Evolutionary conservation across 2,797 vertebrate genomes (phyloP), one percentile per base, ranked within the genome.

Genomic region (Sebastes minor): DNA sequence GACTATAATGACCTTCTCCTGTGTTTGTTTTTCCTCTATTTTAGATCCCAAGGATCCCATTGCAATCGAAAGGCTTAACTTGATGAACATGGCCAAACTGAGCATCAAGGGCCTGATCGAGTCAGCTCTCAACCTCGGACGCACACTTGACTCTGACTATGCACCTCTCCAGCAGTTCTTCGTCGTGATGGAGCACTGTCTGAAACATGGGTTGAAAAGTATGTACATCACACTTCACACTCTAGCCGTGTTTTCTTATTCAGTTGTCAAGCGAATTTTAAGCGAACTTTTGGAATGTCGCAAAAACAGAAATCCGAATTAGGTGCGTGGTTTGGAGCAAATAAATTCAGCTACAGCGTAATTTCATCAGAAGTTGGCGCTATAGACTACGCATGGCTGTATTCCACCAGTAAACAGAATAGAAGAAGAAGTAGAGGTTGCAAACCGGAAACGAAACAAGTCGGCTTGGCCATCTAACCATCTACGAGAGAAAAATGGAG

Each of bases 1-100:
- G 6, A 25, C 11, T 2, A 11, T 35, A 27, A 65, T 1, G 8
- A 35, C 7, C 4, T 7, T 20, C 55, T 25, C 5, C 14, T 30
- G n/a, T 33, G n/a, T 0, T 62, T 30, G 68, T 67, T 69, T 25
- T 12, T 16, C 23, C 16, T 62, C 53, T 67, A 12, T 27, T 83
- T 56, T 12, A 99, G 99, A 99, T 95, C 98, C 98, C 10, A 99
- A 99, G 93, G 99, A 99, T 92, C 97, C 98, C 63, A 98, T 99
- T 86, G 98, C 98, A 27, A 99, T 99, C 8, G 99, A 99, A 71
- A 97, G 98, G 90, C 98, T 99, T 88, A 99, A 99, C 95, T 92
- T 99, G 92, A 99, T 99, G 98, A 99, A 99, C 93, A 99, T 99
- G 99, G 98, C 98, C 60, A 99, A 99, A 74, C 95, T 99, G 92